Percentiles rank a stretch among this genome's conserved stretches.
Conservation (phyloP, 2,113 vertebrate species). For the Lophochroa leadbeateri region DNA sequence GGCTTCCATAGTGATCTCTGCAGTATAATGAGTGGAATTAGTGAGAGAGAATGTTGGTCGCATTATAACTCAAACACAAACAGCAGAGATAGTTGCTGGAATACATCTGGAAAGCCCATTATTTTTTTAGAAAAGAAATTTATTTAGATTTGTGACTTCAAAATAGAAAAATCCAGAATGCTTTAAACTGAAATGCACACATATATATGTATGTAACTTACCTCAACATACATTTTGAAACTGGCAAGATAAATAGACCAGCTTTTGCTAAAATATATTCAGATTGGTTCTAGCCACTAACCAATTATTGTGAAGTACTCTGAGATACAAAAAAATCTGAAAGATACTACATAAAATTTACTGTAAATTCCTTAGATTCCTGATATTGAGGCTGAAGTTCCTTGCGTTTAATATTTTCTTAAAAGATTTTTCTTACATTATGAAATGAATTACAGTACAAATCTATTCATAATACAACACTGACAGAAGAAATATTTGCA, state of each 20-base stretch:
- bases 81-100: background rate
- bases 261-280: slow-evolving; percentile 36
- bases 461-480: background rate
- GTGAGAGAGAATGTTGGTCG: background rate
- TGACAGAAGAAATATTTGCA: background rate
- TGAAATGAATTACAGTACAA: background rate
- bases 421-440: background rate
- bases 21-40: slow-evolving; percentile 3
- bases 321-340: background rate
- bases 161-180: slow-evolving; percentile 24
- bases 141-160: slow-evolving; percentile 12
- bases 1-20: background rate
- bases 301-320: slow-evolving; percentile 32
- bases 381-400: background rate
- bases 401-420: background rate
- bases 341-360: slow-evolving; percentile 28
- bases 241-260: slow-evolving; percentile 25
- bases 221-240: slow-evolving; percentile 42
- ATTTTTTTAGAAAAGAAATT: slow-evolving; percentile 24
- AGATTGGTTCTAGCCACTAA: slow-evolving; percentile 23
- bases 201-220: slow-evolving; percentile 1
- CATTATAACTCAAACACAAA: slow-evolving; percentile 30
- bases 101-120: slow-evolving; percentile 37
- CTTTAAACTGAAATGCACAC: slow-evolving; percentile 3
- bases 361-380: slow-evolving; percentile 8